Conservation (phyloP, 1,140 invertebrate genomes). For the Arion vulgaris region DNA sequence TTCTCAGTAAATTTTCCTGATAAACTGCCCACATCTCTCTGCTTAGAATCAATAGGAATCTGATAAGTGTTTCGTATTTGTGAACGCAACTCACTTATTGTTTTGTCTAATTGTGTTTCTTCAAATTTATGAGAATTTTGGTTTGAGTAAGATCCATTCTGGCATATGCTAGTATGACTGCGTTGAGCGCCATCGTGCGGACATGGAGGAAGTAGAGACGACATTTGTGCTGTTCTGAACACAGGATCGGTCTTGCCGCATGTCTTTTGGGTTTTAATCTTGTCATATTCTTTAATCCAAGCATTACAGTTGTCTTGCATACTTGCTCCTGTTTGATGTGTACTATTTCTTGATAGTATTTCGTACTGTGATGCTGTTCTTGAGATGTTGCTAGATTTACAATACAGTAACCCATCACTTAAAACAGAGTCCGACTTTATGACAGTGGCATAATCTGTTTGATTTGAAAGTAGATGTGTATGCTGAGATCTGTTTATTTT, state of each 20-base stretch:
- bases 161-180: neutral
- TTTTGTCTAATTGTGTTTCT: neutral
- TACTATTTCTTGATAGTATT: neutral
- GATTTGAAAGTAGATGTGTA: too few species aligned
- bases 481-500: too few species aligned
- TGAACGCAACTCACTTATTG: neutral
- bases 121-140: neutral
- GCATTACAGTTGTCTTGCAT: too few species aligned
- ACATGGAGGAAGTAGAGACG: neutral
- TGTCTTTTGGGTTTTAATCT: neutral
- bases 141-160: neutral
- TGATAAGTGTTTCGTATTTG: neutral
- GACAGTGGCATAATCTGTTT: neutral
- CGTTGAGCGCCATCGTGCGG: neutral
- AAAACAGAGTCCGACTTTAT: neutral
- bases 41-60: neutral
- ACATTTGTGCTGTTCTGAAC: neutral
- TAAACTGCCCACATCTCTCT: neutral
- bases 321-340: neutral
- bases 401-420: neutral
- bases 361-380: neutral
- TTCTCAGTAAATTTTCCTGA: neutral
- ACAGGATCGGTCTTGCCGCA: neutral
- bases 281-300: neutral
- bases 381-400: neutral